Percentiles rank a stretch among this genome's conserved stretches.
Conservation (phyloP, 2,888 invertebrate genomes). For the Hipparchia semele region DNA sequence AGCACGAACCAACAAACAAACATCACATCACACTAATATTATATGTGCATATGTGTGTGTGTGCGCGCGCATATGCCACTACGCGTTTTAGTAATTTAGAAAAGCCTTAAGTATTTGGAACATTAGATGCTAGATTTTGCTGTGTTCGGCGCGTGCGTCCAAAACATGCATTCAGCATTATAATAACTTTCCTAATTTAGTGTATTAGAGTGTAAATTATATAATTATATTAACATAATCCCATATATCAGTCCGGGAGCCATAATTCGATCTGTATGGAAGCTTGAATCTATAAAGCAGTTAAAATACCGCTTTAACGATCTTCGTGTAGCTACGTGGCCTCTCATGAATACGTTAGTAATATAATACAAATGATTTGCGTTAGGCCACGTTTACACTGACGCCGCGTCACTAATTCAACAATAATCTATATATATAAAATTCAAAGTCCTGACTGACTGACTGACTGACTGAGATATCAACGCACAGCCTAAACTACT, state of each 20-base stretch:
- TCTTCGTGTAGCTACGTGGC: constrained; percentile 11
- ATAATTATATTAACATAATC: constrained; percentile 61
- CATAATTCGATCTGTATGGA: constrained; percentile 68
- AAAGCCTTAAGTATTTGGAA: no score
- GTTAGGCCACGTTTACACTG: constrained; percentile 30
- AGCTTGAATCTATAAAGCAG: constrained; percentile 34
- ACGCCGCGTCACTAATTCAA: constrained; percentile 11
- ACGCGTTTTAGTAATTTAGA: no score
- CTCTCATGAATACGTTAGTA: constrained; percentile 36
- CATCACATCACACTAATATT: no score
- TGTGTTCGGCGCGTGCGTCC: background rate
- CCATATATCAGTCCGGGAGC: constrained; percentile 62
- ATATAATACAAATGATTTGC: constrained; percentile 28
- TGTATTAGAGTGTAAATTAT: constrained; percentile 41
- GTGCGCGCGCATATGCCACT: no score
- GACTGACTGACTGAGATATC: no score
- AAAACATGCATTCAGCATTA: background rate
- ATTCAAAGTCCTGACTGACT: no score
- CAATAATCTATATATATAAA: background rate
- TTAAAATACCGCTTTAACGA: constrained; percentile 35
- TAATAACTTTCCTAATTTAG: constrained; percentile 3
- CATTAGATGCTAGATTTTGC: background rate
- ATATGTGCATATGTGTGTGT: no score
- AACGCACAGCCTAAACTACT: no score
- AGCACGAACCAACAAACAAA: no score